Conservation (phyloP, 2,888 invertebrate species). For the Antheraea yamamai region DNA sequence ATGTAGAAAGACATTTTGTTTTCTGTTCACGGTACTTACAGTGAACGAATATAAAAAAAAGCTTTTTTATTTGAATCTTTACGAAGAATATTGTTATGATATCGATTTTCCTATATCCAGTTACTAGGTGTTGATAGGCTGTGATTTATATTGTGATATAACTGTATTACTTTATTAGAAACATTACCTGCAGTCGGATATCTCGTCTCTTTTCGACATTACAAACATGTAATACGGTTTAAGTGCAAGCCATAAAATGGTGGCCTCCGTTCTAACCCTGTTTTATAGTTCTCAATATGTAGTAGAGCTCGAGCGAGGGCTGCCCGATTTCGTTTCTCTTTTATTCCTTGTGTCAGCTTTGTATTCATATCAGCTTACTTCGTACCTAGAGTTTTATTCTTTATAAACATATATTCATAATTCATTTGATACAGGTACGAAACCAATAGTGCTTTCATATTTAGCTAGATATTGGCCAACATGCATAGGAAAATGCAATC, state of each 20-base stretch:
- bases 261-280: background rate
- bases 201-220: slow-evolving; percentile 10
- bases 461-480: background rate
- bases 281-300: background rate
- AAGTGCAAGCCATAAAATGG: slow-evolving; percentile 19
- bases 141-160: background rate
- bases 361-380: background rate
- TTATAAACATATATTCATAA: background rate
- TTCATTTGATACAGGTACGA: background rate
- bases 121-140: no score
- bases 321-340: background rate
- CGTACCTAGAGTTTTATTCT: background rate
- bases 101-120: no score
- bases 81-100: background rate
- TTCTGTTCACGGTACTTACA: background rate
- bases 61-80: background rate
- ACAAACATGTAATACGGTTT: slow-evolving; percentile 20
- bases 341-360: background rate
- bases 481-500: background rate
- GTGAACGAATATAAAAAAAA: background rate
- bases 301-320: background rate
- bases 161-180: background rate
- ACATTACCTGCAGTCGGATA: background rate
- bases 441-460: background rate
- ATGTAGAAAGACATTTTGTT: background rate